Conservation (phyloP, 2,888 invertebrate species). For the Steromphala cineraria region DNA sequence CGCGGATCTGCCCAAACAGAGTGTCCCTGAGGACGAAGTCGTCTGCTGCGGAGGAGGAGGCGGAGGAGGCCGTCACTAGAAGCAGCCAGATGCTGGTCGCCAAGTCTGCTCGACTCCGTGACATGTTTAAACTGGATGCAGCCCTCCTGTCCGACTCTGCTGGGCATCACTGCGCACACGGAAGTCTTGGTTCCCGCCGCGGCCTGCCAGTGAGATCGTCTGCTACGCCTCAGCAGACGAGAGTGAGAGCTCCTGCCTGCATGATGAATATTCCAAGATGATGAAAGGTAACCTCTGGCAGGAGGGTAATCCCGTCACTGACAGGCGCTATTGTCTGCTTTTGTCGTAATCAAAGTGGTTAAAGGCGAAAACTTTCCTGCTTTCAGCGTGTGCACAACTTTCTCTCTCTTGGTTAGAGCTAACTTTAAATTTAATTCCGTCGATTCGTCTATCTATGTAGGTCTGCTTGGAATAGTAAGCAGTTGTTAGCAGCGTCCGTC, state of each 20-base stretch:
- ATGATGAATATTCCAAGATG: neutral
- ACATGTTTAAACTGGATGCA: neutral
- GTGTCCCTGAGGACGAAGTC: slow-evolving; percentile 42
- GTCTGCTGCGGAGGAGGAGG: neutral
- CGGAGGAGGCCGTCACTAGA: neutral
- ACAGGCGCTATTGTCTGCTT: neutral
- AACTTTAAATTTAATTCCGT: no score
- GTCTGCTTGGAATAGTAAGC: no score
- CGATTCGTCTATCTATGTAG: no score
- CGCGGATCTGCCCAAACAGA: slow-evolving; percentile 50
- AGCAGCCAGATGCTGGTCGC: neutral
- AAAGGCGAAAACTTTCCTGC: neutral
- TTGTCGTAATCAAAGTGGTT: neutral
- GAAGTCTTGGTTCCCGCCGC: neutral
- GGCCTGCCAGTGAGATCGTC: neutral
- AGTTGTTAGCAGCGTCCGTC: no score
- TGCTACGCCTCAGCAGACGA: neutral
- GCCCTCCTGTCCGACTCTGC: neutral
- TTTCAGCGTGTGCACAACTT: neutral
- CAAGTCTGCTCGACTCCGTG: neutral
- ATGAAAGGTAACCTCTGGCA: neutral
- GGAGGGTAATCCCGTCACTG: neutral
- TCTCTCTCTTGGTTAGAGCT: no score
- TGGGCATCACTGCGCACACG: neutral
- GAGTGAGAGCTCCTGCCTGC: neutral